A percentile compares a stretch with the other conserved stretches of the same genome.
These are phyloP conservation scores for Machaerirhynchus nigripectus DNA, from an alignment of 2,113 vertebrate species.

Conservation along the genomic window DNA sequence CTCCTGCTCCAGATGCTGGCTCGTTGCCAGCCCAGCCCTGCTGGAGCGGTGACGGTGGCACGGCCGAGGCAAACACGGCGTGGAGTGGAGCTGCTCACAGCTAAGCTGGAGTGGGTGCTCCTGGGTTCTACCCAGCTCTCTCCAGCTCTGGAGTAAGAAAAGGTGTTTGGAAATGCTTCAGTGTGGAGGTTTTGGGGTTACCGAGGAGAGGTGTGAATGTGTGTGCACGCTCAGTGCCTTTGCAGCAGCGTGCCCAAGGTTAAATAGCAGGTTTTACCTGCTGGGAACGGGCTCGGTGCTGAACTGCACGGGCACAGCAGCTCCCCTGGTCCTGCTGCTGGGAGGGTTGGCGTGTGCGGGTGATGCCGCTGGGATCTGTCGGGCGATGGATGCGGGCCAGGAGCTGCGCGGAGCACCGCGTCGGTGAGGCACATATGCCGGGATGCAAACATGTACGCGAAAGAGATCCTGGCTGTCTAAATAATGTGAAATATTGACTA, in stretches of 20 bases:
- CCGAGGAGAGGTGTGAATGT: neutral
- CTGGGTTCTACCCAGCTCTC: neutral
- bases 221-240: fast-evolving
- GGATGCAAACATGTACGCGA: slow-evolving; percentile 23
- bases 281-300: fast-evolving
- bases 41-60: fast-evolving
- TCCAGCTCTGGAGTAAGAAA: neutral
- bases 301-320: neutral
- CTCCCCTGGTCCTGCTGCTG: neutral
- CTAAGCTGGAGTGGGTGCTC: neutral
- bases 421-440: slow-evolving; percentile 28
- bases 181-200: neutral
- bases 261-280: neutral
- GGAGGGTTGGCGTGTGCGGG: neutral
- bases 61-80: fast-evolving
- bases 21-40: neutral
- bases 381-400: slow-evolving; percentile 3
- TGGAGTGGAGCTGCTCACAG: neutral
- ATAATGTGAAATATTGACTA: slow-evolving; percentile 62
- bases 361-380: neutral
- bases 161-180: neutral
- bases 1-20: slow-evolving; percentile 13
- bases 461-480: slow-evolving; percentile 51
- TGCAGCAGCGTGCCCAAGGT: neutral
- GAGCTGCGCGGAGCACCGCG: neutral